Base-by-base conservation (phyloP, 2,113 vertebrate genomes). In the Gyps fulvus region DNA sequence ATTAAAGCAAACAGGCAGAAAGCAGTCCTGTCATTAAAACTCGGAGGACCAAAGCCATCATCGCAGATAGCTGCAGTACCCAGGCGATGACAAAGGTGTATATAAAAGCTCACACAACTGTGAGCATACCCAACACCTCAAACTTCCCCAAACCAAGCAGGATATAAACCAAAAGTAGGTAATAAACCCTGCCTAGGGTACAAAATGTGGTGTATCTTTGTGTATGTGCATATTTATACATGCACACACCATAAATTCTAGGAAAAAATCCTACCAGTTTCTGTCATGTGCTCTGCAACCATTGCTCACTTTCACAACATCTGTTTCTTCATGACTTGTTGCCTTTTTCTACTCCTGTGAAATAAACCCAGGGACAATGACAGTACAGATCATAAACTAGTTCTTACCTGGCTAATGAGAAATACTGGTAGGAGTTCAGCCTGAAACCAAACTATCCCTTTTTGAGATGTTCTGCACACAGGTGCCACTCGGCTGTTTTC, bases 251-350 rank as follows among this genome's bases (percentile, higher is more conserved):
- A 15, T 7, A 36, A 42, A 66, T 23, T 32, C 13, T 1, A 63
- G 32, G 31, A 1, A 43, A 50, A 74, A 61, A 29, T 27, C 32
- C 63, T 25, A 26, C 32, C 10, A 16, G 32, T 29, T 77, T 67
- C 17, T 3, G 5, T 31, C 19, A 15, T 0, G 0, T 65, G 52
- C 49, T 74, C 74, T 49, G 6, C 22, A 52, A 26, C 17, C 38
- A 20, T 2, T 13, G 52, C 32, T 90, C 43, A 8, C 12, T 74
- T 84, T 15, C 73, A 34, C 49, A 45, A 7, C 55, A 54, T 22
- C 47, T 8, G 1, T 21, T 87, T 49, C 67, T 54, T 74, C 69
- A 27, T 4, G 4, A 65, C 27, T 36, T 12, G 11, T 5, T 63
- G 45, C 7, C 14, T 34, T 47, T 72, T 70, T 65, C 78, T 9